Base-by-base conservation (phyloP, 2,888 invertebrate genomes). In the Netelia virgata region DNA sequence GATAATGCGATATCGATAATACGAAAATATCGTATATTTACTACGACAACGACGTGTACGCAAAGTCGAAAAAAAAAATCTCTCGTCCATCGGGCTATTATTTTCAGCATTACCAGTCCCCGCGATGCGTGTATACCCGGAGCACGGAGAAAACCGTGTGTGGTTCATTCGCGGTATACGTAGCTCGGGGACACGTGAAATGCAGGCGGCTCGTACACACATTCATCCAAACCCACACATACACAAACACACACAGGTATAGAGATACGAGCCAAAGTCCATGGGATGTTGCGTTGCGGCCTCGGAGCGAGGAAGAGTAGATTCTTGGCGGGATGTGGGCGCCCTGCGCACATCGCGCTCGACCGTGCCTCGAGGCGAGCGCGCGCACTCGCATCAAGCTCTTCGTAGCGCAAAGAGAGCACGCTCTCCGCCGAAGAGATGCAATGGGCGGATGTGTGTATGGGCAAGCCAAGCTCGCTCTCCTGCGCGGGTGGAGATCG, bases 181-280 rank as follows among this genome's bases (percentile, higher is more conserved):
- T 86, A 86, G 88, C 89, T 87, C 84, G 82, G 66, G 88, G 89
- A 86, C 77, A 88, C 83, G 84, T 66, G 66, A 84, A 83, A 79
- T 81, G 86, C 86, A 85, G 77, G 82, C 76, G 74, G 68, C 36
- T 59, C 18, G 57, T 28, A 57, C 41, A n/a, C 57, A 43, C n/a
- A 14, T n/a, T n/a, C n/a, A 50, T 50, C n/a, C 53, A 18, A 18
- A 41, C 61, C 16, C 64, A 75, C 61, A 74, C 59, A 64, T 70
- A 41, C 61, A 75, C 63, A 69, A 69, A 43, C 72, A 68, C 74
- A 41, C 10, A 66, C 16, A 47, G 28, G 23, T 72, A 61, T 53
- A 78, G 73, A 55, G 50, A 66, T 66, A 76, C 50, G 64, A 50
- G 57, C 18, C 23, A 64, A 79, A 83, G 70, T 80, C 74, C 59